These are phyloP conservation scores for Noctua comes DNA, from an alignment of 2,888 invertebrate species.

Conservation along the genomic window DNA sequence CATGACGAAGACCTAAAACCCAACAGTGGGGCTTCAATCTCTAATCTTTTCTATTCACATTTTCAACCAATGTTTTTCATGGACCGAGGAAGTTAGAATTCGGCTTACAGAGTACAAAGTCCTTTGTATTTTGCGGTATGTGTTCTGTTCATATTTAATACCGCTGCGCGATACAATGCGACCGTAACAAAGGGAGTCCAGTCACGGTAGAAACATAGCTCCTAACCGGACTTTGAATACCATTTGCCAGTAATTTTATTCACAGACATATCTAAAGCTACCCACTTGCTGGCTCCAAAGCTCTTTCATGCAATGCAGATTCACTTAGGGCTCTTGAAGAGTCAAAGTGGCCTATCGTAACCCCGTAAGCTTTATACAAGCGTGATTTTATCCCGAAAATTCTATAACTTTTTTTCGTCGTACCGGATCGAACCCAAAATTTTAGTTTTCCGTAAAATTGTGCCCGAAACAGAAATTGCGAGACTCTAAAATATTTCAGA, in stretches of 20 bases:
- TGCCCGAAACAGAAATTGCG: neutral
- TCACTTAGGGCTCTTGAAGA: neutral
- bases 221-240: slow-evolving; percentile 34
- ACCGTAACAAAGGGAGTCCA: slow-evolving; percentile 65
- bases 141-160: slow-evolving; percentile 64
- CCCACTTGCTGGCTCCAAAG: slow-evolving; percentile 40
- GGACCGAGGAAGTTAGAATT: slow-evolving; percentile 38
- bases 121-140: slow-evolving; percentile 52
- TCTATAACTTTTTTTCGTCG: neutral
- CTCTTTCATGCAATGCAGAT: slow-evolving; percentile 3
- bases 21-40: neutral
- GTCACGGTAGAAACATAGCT: slow-evolving; percentile 50
- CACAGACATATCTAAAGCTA: slow-evolving; percentile 68
- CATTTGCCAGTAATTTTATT: slow-evolving; percentile 70
- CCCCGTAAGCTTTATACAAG: neutral
- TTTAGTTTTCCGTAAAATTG: neutral
- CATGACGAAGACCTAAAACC: neutral
- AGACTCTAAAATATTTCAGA: neutral
- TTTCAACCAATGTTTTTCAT: slow-evolving; percentile 32
- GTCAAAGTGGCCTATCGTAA: neutral
- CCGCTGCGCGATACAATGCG: slow-evolving; percentile 57
- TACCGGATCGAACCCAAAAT: neutral
- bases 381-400: neutral
- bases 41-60: slow-evolving; percentile 10
- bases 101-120: slow-evolving; percentile 35